Evolutionary conservation across 1,140 invertebrate genomes (phyloP).

Genomic region (Aphidius ervi): DNA sequence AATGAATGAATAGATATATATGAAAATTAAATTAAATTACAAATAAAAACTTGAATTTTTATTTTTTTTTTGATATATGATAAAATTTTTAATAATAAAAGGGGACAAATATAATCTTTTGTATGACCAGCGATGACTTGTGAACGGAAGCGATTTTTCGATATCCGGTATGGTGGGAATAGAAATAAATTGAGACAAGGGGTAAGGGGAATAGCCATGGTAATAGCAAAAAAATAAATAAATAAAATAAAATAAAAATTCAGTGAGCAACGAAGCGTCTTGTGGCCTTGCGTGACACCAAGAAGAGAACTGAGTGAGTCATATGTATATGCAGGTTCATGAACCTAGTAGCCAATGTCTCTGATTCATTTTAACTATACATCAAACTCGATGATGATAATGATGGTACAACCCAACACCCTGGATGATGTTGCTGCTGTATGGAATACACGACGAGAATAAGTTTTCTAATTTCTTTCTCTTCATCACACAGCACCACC

Average conservation of each 20-base stretch:
- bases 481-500: neutral
- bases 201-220: neutral
- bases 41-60: too few relatives aligned
- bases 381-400: too few relatives aligned
- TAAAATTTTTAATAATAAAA: neutral
- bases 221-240: neutral
- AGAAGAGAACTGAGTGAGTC: too few relatives aligned
- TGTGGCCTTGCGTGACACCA: conserved; percentile 31
- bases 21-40: too few relatives aligned
- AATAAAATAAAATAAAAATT: conserved; percentile 8
- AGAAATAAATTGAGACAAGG: too few relatives aligned
- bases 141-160: conserved; percentile 16
- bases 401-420: neutral
- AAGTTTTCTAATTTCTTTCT: neutral
- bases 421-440: neutral
- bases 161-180: conserved; percentile 9
- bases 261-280: conserved; percentile 2
- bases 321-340: conserved; percentile 20
- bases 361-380: neutral
- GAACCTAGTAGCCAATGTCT: conserved; percentile 23
- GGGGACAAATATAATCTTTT: conserved; percentile 9
- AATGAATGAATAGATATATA: too few relatives aligned
- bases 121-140: conserved; percentile 5
- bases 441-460: conserved; percentile 1
- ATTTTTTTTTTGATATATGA: too few relatives aligned